These are phyloP conservation scores for Patella pellucida DNA, from an alignment of 2,888 invertebrate genomes.

Conservation along the genomic window DNA sequence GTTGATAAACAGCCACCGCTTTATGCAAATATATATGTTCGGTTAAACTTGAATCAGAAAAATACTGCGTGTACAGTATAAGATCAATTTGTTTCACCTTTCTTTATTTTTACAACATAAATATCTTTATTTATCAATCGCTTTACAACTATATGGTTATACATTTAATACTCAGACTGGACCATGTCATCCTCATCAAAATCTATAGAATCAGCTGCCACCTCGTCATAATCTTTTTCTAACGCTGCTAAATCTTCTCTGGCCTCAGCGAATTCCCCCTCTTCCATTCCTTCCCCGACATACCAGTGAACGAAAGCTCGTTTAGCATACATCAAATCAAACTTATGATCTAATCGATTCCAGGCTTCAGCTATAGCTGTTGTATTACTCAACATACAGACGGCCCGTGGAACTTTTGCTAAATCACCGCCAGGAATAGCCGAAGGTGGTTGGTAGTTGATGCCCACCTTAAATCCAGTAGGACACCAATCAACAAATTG, in stretches of 20 bases:
- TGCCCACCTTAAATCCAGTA: slow-evolving; percentile 76
- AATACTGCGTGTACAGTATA: no score
- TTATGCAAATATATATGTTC: no score
- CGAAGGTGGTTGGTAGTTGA: slow-evolving; percentile 87
- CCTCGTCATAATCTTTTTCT: slow-evolving; percentile 61
- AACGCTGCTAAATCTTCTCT: slow-evolving; percentile 60
- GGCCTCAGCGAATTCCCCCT: slow-evolving; percentile 58
- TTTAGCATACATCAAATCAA: slow-evolving; percentile 85
- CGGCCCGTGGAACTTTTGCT: slow-evolving; percentile 82
- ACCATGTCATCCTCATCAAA: no score
- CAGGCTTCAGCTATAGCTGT: slow-evolving; percentile 93
- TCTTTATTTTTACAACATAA: no score
- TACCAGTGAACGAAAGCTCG: slow-evolving; percentile 92
- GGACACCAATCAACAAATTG: slow-evolving; percentile 69
- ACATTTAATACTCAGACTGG: no score
- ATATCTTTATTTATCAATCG: no score
- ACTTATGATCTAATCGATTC: slow-evolving; percentile 84
- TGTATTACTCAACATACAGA: slow-evolving; percentile 90
- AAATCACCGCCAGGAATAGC: slow-evolving; percentile 74
- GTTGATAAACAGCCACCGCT: no score
- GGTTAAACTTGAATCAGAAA: no score
- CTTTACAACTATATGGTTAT: no score
- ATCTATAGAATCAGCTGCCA: slow-evolving; percentile 51
- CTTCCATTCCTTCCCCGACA: slow-evolving; percentile 57
- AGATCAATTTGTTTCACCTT: no score